phyloP scores from a whole-genome alignment of 2,888 invertebrate species.

The Eupeodes latifasciatus region DNA sequence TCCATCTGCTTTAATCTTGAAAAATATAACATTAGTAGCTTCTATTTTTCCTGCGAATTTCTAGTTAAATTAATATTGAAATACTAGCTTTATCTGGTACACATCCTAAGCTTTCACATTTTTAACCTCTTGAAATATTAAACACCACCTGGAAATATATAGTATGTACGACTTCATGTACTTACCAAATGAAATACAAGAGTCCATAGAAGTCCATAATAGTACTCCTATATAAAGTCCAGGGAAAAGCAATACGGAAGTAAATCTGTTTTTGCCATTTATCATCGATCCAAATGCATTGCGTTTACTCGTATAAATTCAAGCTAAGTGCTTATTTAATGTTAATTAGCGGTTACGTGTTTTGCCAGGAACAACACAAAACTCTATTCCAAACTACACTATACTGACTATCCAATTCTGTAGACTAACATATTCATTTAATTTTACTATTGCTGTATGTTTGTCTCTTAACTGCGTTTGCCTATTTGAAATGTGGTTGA shows the following conservation, averaged over 20 bases:
- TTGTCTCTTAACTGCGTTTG: neutral
- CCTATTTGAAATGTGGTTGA: conserved; percentile 39
- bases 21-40: too few relatives aligned
- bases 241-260: conserved; percentile 63
- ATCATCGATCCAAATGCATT: conserved; percentile 30
- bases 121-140: conserved; percentile 55
- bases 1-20: too few relatives aligned
- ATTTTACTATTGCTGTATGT: conserved; percentile 4
- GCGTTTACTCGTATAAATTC: conserved; percentile 16
- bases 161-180: neutral
- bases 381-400: neutral
- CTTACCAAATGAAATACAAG: neutral
- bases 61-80: neutral
- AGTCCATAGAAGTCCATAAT: neutral
- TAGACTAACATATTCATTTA: conserved; percentile 7
- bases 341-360: conserved; percentile 72
- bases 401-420: conserved; percentile 54
- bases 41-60: too few relatives aligned
- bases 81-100: neutral
- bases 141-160: conserved; percentile 36
- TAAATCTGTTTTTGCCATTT: conserved; percentile 42
- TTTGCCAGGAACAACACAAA: conserved; percentile 50
- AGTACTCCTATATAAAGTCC: neutral
- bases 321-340: conserved; percentile 72
- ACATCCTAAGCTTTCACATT: neutral